A percentile compares a stretch with the other conserved stretches of the same genome.
Conservation (phyloP, 2,888 invertebrate genomes). For the Drosophila crucigera region DNA sequence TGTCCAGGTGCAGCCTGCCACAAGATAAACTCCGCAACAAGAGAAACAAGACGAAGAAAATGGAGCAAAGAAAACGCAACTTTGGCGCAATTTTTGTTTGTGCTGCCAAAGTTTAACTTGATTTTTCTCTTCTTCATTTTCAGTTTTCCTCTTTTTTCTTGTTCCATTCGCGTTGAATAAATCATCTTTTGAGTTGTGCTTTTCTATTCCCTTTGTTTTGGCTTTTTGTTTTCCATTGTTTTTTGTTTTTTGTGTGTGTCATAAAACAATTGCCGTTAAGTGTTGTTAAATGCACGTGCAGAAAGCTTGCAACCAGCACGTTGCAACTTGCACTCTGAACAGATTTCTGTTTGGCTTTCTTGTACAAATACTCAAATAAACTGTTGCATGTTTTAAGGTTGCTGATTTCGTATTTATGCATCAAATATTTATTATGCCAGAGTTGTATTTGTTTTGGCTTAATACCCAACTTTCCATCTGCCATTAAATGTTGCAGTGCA, state of each 20-base stretch:
- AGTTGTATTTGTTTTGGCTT: neutral
- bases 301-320: conserved; percentile 24
- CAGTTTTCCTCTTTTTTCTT: neutral
- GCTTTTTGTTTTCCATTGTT: conserved; percentile 36
- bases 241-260: conserved; percentile 29
- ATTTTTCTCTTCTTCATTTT: conserved; percentile 17
- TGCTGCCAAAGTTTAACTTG: conserved; percentile 47
- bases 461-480: neutral
- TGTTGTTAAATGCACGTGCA: conserved; percentile 65
- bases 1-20: conserved; percentile 55
- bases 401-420: neutral
- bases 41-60: neutral
- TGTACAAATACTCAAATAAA: conserved; percentile 23
- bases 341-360: conserved; percentile 11
- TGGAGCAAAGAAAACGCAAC: conserved; percentile 69
- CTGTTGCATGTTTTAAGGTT: conserved; percentile 49
- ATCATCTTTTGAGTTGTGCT: conserved; percentile 55
- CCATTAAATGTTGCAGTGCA: conserved; percentile 2
- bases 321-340: conserved; percentile 30
- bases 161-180: conserved; percentile 65
- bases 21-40: conserved; percentile 69
- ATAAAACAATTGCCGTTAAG: conserved; percentile 79
- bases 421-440: conserved; percentile 17
- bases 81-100: conserved; percentile 72
- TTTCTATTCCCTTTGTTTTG: conserved; percentile 51